A percentile compares a stretch with the other conserved stretches of the same genome.
Conservation (phyloP, 2,113 vertebrate species). For the Cromileptes altivelis region DNA sequence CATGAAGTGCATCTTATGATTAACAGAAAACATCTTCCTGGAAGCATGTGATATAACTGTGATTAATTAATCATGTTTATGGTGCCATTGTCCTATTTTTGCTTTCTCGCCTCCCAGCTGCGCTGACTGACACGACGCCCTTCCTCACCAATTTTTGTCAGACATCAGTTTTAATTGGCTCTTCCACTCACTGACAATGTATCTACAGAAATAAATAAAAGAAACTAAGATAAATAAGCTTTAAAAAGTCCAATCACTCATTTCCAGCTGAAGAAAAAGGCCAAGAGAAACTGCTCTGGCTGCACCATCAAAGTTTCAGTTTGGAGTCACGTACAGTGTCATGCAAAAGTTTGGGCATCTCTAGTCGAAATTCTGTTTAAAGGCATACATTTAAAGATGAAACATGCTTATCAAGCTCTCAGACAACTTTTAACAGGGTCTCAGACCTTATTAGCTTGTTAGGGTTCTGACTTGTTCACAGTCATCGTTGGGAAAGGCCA, state of each 20-base stretch:
- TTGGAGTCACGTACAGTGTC: neutral
- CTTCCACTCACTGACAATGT: neutral
- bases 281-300: neutral
- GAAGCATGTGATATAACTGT: neutral
- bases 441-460: no score
- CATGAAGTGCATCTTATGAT: neutral
- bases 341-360: no score
- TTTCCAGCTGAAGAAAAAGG: neutral
- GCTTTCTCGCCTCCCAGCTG: neutral
- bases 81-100: neutral
- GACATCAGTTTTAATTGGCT: neutral
- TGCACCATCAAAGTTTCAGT: neutral
- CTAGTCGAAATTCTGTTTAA: no score
- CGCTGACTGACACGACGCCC: neutral
- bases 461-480: no score
- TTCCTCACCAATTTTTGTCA: neutral
- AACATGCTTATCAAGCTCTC: no score
- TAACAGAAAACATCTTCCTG: neutral
- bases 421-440: no score
- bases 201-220: neutral
- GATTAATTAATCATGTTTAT: neutral
- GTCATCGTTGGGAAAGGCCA: no score
- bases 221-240: neutral
- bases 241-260: neutral
- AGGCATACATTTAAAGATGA: no score